Conservation (phyloP, 2,888 invertebrate species). For the Caenorhabditis sp. region DNA sequence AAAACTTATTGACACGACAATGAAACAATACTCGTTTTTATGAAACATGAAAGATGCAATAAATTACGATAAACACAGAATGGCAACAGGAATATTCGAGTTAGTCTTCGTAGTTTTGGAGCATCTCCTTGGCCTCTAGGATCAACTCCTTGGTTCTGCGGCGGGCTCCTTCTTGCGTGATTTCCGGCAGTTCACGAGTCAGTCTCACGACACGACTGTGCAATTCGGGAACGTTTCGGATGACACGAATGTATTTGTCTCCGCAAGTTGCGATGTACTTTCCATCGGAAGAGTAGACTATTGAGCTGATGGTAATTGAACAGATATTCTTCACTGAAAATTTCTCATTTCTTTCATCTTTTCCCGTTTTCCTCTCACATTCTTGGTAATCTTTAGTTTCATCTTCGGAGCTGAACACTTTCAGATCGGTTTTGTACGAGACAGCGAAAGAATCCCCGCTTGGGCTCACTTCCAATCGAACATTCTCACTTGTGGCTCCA, state of each 20-base stretch:
- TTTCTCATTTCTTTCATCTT: no score
- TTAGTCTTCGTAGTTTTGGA: slow-evolving; percentile 30
- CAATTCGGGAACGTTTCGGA: slow-evolving; percentile 86
- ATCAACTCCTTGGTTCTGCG: slow-evolving; percentile 56
- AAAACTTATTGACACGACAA: neutral
- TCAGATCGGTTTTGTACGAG: slow-evolving; percentile 84
- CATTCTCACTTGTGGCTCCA: slow-evolving; percentile 53
- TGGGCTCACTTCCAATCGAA: slow-evolving; percentile 84
- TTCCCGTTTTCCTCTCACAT: no score
- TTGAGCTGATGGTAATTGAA: slow-evolving; percentile 83
- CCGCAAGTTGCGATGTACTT: slow-evolving; percentile 81
- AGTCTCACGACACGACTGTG: slow-evolving; percentile 50
- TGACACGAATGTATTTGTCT: slow-evolving; percentile 83
- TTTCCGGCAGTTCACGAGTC: slow-evolving; percentile 47
- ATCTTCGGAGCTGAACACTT: slow-evolving; percentile 82
- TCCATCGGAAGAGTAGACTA: slow-evolving; percentile 87
- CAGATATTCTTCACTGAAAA: slow-evolving; percentile 83
- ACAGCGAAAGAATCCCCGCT: slow-evolving; percentile 85
- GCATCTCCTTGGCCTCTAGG: slow-evolving; percentile 40
- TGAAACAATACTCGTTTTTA: slow-evolving; percentile 19
- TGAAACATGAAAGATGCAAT: slow-evolving; percentile 7
- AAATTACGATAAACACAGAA: neutral
- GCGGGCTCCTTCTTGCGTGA: slow-evolving; percentile 55
- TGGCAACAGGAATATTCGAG: neutral
- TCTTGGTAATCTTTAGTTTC: slow-evolving; percentile 82